A percentile compares a stretch with the other conserved stretches of the same genome.
These are phyloP conservation scores for Alosa alosa DNA, from an alignment of 2,113 vertebrate genomes.

Conservation along the genomic window DNA sequence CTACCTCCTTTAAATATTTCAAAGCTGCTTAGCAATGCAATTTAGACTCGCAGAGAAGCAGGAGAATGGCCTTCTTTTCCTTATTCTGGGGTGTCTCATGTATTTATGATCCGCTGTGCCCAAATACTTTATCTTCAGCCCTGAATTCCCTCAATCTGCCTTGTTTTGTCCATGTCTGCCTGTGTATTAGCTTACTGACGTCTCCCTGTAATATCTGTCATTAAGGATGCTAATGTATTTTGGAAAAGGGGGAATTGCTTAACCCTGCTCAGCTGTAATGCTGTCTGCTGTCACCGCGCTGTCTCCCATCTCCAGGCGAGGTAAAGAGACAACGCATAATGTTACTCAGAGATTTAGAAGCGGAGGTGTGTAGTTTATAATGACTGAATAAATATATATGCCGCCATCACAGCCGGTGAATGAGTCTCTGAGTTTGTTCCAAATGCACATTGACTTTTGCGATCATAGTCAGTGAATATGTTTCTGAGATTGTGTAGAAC, in stretches of 20 bases:
- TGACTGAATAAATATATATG: neutral
- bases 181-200: neutral
- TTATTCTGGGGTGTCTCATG: neutral
- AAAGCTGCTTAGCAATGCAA: conserved; percentile 34
- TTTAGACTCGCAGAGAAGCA: neutral
- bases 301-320: neutral
- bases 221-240: neutral
- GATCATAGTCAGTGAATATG: neutral
- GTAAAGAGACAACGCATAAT: neutral
- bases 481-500: neutral
- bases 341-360: neutral
- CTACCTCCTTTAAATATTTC: conserved; percentile 39
- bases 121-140: neutral
- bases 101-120: neutral
- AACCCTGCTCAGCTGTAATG: neutral
- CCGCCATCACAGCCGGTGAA: neutral
- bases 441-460: neutral
- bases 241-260: neutral
- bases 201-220: neutral
- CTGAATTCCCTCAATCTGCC: neutral
- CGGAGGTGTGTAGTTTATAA: neutral
- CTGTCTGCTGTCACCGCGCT: too few species aligned
- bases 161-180: neutral
- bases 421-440: neutral
- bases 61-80: neutral